Base-by-base conservation (phyloP, 2,888 invertebrate species). In the Sinodicranocentrus sp. region DNA sequence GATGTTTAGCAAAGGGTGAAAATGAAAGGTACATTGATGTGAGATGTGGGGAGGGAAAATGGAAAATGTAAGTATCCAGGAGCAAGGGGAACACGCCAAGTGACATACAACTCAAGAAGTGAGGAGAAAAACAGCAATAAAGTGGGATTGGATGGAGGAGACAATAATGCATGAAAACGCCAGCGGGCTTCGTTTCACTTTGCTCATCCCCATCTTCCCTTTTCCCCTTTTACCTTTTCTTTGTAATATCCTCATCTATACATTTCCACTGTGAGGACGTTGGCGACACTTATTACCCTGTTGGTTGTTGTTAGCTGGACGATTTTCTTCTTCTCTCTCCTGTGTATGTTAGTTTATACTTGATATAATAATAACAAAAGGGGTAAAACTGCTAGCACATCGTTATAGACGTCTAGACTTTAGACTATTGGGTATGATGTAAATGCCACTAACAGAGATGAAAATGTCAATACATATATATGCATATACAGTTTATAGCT, bases 101-200 rank as follows among this genome's bases (percentile, higher is more conserved):
- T 79, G 70, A 78, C 68, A 78, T 43, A 23, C 23, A 13, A 33
- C 33, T 33, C 10, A 33, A 10, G 33, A 13, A 52, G 67, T 39
- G 25, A 21, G 23, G 39, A 39, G 15, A 28, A 63, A 43, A 59
- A 68, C 73, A 82, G 59, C 75, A 82, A 75, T 75, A 82, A 82
- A 75, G 82, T 82, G 57, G 73, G 65, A 67, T n/a, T n/a, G n/a
- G n/a, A 57, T 57, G 59, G 65, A 71, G 63, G 73, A 76, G 75
- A 82, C 75, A 82, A 82, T 82, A 82, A 75, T 82, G 82, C 70
- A 82, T 75, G 75, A 76, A 82, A 82, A 61, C 43, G 70, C 82
- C 76, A 54, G 61, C 61, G 82, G 82, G 76, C 76, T 70, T 71
- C 76, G 70, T 76, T 82, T 76, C 70, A 70, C 82, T 28, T 28